These are phyloP conservation scores for Echinops telfairi DNA, from an alignment of 2,113 vertebrate genomes.

Conservation along the genomic window DNA sequence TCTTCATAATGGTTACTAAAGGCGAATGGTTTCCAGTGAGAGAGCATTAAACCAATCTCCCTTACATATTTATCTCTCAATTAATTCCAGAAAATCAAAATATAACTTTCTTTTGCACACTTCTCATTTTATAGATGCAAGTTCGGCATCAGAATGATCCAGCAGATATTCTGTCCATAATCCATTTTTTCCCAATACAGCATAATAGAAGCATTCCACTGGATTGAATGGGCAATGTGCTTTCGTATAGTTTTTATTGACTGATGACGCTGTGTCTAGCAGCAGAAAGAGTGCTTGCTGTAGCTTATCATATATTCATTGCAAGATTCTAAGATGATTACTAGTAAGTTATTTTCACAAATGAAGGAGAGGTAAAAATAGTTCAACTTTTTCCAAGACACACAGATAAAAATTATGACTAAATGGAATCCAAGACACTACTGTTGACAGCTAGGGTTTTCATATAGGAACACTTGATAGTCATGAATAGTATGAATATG, in stretches of 20 bases:
- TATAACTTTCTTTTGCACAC: conserved; percentile 45
- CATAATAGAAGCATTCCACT: not conserved
- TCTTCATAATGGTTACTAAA: conserved; percentile 76
- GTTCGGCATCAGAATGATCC: conserved; percentile 40
- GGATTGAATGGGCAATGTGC: not conserved
- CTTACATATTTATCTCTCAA: conserved; percentile 67
- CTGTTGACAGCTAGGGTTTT: not conserved
- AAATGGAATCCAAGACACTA: not conserved
- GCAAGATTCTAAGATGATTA: not conserved
- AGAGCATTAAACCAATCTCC: conserved; percentile 64
- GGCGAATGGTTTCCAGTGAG: conserved; percentile 67
- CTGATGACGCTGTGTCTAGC: not conserved
- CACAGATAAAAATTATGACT: not conserved
- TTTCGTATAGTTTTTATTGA: not conserved
- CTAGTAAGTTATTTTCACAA: not conserved
- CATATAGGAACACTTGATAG: conserved; percentile 1
- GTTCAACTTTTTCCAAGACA: not conserved
- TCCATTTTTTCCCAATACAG: not conserved
- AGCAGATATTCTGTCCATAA: not conserved
- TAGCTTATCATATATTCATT: not conserved
- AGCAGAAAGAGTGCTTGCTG: not conserved
- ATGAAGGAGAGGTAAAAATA: not conserved
- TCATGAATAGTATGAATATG: conserved; percentile 14
- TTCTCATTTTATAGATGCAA: conserved; percentile 59
- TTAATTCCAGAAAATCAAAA: conserved; percentile 79